Conservation (phyloP, 1,140 invertebrate genomes). For the Pseudobourletiella spinata region DNA sequence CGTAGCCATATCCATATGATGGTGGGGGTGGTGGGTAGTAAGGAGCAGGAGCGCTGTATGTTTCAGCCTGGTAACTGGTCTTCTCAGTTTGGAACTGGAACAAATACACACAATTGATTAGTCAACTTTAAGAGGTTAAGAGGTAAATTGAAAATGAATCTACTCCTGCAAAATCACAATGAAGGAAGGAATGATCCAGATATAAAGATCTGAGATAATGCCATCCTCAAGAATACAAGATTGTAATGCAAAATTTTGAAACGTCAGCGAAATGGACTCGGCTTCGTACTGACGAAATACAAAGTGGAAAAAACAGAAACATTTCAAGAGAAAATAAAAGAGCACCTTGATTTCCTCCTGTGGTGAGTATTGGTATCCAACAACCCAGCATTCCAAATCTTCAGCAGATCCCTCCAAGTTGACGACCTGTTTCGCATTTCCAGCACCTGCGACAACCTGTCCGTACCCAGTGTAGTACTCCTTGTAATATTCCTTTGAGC, state of each 20-base stretch:
- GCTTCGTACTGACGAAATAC: too few species aligned
- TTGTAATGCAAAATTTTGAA: too few species aligned
- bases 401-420: slow-evolving; percentile 22
- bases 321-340: too few species aligned
- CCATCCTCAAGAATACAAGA: too few species aligned
- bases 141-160: too few species aligned
- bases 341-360: slow-evolving; percentile 25
- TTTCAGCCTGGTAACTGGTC: slow-evolving; percentile 1
- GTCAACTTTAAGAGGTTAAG: background rate
- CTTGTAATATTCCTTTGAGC: slow-evolving; percentile 22
- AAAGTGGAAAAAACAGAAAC: too few species aligned
- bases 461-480: slow-evolving; percentile 21
- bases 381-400: slow-evolving; percentile 27
- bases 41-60: background rate
- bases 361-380: slow-evolving; percentile 30
- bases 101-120: slow-evolving; percentile 3
- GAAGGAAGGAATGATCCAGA: too few species aligned
- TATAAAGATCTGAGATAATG: too few species aligned
- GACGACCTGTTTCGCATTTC: background rate
- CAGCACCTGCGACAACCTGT: background rate
- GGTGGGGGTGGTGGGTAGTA: background rate
- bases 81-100: slow-evolving; percentile 17
- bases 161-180: too few species aligned
- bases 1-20: slow-evolving; percentile 12
- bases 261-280: too few species aligned